These are phyloP conservation scores for Seison nebaliae DNA, from an alignment of 1,140 invertebrate species.

Conservation along the genomic window DNA sequence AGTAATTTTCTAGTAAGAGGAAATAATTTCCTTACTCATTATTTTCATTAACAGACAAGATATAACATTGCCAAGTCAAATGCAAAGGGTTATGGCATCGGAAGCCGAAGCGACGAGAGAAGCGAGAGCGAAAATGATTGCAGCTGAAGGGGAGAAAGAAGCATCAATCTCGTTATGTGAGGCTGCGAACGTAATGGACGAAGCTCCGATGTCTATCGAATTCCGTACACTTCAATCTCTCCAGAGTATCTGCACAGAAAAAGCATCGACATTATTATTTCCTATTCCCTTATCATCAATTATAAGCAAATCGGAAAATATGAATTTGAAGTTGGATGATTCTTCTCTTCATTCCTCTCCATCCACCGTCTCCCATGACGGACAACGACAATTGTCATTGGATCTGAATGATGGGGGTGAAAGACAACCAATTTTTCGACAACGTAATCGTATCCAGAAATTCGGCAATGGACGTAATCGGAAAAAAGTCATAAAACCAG, in stretches of 20 bases:
- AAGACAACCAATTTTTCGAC: too few species aligned
- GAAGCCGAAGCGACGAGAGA: slow-evolving; percentile 23
- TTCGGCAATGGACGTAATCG: too few species aligned
- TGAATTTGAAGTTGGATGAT: too few species aligned
- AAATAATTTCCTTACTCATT: background rate
- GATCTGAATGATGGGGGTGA: too few species aligned
- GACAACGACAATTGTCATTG: too few species aligned
- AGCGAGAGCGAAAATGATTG: slow-evolving; percentile 21
- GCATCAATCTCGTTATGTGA: slow-evolving; percentile 11
- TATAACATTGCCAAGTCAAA: slow-evolving; percentile 9
- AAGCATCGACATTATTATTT: slow-evolving; percentile 89
- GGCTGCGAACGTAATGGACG: slow-evolving; percentile 10
- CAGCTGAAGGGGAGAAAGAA: slow-evolving; percentile 13
- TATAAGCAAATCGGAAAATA: too few species aligned
- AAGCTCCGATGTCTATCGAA: slow-evolving; percentile 48
- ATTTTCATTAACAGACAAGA: slow-evolving; percentile 6
- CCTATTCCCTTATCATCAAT: too few species aligned
- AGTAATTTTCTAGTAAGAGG: background rate
- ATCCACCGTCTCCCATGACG: too few species aligned
- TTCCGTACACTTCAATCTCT: slow-evolving; percentile 50
- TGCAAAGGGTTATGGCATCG: slow-evolving; percentile 19
- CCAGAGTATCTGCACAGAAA: slow-evolving; percentile 77
- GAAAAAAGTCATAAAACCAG: too few species aligned
- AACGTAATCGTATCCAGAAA: too few species aligned
- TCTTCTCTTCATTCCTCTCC: too few species aligned